Conservation (phyloP, 2,888 invertebrate species). For the Punctoribates punctum region DNA sequence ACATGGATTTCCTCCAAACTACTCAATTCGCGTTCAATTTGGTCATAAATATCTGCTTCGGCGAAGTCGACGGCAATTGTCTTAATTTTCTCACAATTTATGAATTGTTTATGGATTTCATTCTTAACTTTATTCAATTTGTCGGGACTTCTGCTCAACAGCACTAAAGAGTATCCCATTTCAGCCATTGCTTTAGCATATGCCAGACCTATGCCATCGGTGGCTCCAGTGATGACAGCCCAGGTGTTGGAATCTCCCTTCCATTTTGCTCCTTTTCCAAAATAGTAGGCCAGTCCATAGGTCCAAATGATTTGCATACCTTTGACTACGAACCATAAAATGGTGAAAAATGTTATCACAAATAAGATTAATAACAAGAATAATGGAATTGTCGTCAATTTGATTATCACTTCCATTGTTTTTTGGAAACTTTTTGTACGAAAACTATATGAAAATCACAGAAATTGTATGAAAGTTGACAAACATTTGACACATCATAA, state of each 20-base stretch:
- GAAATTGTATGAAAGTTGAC: neutral
- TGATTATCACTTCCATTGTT: neutral
- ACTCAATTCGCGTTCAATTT: conserved; percentile 22
- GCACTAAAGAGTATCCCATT: conserved; percentile 70
- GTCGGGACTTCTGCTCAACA: conserved; percentile 72
- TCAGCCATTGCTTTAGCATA: conserved; percentile 76
- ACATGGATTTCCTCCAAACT: conserved; percentile 41
- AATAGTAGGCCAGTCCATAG: conserved; percentile 31
- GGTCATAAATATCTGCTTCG: conserved; percentile 35
- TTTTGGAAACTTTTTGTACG: neutral
- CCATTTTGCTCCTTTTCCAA: conserved; percentile 40
- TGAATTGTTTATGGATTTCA: conserved; percentile 36
- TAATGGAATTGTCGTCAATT: neutral
- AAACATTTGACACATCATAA: too few species aligned
- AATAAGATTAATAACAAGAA: neutral
- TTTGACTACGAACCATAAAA: conserved; percentile 28
- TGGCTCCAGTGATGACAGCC: conserved; percentile 75
- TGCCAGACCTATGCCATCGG: conserved; percentile 85
- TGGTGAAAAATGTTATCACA: conserved; percentile 31
- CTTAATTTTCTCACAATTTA: conserved; percentile 34
- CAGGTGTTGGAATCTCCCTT: conserved; percentile 37
- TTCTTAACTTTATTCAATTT: conserved; percentile 63
- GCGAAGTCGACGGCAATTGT: conserved; percentile 39
- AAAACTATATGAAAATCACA: neutral
- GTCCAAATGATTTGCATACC: conserved; percentile 37